Evolutionary conservation across 2,888 invertebrate genomes (phyloP).

Genomic region (Cheilosia vernalis): DNA sequence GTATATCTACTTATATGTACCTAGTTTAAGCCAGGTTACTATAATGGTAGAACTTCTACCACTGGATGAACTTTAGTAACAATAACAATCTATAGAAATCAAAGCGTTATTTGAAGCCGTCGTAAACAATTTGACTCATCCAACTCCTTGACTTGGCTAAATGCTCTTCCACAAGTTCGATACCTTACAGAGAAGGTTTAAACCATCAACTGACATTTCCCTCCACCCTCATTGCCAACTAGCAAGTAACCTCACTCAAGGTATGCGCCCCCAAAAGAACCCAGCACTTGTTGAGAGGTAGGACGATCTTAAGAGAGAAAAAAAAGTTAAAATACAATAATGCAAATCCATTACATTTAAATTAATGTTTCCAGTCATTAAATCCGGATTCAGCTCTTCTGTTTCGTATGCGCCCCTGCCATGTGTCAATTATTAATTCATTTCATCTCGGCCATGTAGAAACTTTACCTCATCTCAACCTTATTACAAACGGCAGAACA

Average conservation of each 20-base stretch:
- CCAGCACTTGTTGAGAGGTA: neutral
- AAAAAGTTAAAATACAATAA: conserved; percentile 36
- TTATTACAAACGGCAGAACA: conserved; percentile 67
- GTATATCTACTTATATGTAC: too few species aligned
- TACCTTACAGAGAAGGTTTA: neutral
- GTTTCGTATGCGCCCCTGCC: conserved; percentile 32
- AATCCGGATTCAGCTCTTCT: conserved; percentile 41
- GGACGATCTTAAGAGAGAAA: conserved; percentile 7
- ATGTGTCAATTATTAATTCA: conserved; percentile 67
- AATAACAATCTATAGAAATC: too few species aligned
- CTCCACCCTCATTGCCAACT: conserved; percentile 35
- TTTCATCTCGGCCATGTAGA: conserved; percentile 27
- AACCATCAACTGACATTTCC: neutral
- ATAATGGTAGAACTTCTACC: too few species aligned
- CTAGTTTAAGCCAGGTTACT: too few species aligned
- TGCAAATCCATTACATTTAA: conserved; percentile 68
- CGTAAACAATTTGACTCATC: too few species aligned
- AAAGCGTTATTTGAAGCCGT: too few species aligned
- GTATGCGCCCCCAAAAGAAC: neutral
- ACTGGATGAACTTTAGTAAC: too few species aligned
- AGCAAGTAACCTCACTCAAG: conserved; percentile 14
- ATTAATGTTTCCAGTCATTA: conserved; percentile 72
- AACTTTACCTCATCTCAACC: conserved; percentile 52
- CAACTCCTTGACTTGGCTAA: too few species aligned
- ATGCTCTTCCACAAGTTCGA: too few species aligned